Percentiles rank a stretch among this genome's conserved stretches.
Evolutionary conservation across 2,888 invertebrate genomes (phyloP).

Genomic region (Gastracanthus pulcherrimus): DNA sequence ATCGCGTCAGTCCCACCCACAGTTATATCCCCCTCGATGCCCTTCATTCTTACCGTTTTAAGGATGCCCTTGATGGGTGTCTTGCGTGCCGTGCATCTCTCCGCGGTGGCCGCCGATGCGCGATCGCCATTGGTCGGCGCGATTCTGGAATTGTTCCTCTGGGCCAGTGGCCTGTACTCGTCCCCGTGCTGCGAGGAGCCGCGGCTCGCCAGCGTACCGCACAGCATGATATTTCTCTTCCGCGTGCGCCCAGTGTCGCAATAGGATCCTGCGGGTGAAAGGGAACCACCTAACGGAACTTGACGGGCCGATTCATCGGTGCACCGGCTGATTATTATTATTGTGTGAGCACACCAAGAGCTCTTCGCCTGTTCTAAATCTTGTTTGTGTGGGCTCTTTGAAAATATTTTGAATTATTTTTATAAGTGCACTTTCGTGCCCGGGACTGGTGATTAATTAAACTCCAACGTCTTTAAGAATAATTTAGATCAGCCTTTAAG

Average conservation of each 20-base stretch:
- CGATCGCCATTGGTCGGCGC: neutral
- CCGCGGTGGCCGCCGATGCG: conserved; percentile 51
- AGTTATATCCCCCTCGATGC: neutral
- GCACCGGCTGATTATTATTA: neutral
- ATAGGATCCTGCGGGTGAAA: neutral
- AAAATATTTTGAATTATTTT: neutral
- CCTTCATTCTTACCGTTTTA: conserved; percentile 66
- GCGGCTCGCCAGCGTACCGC: conserved; percentile 67
- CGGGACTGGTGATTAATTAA: neutral
- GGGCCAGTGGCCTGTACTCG: conserved; percentile 70
- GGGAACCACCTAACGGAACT: conserved; percentile 12
- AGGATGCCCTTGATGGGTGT: conserved; percentile 66
- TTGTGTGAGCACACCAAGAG: neutral
- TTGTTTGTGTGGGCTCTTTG: too few species aligned
- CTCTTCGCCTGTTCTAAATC: too few species aligned
- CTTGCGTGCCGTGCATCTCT: conserved; percentile 53
- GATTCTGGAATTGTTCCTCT: neutral
- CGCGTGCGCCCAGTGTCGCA: neutral
- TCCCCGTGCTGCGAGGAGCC: conserved; percentile 64
- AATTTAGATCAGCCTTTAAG: neutral
- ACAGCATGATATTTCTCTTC: conserved; percentile 66
- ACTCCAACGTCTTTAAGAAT: neutral
- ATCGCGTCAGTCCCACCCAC: neutral
- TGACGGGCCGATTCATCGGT: conserved; percentile 8
- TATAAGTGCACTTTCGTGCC: too few species aligned